phyloP scores from a whole-genome alignment of 2,888 invertebrate genomes.

The Sinotaia quadrata region DNA sequence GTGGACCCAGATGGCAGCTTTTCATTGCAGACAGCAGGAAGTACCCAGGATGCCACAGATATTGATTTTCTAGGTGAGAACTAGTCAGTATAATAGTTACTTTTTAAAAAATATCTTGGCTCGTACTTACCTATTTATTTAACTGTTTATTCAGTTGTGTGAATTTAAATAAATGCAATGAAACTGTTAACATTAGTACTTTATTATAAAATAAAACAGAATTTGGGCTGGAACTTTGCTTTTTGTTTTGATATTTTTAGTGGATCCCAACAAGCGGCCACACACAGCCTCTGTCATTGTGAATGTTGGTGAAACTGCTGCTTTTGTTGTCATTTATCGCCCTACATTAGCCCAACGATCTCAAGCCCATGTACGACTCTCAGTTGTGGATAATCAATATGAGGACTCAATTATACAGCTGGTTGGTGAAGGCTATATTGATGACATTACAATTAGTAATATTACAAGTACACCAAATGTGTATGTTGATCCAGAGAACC shows the following conservation, averaged over 20 bases:
- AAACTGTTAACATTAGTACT: too few species aligned
- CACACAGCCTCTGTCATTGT: slow-evolving; percentile 70
- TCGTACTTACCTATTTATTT: too few species aligned
- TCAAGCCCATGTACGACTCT: slow-evolving; percentile 72
- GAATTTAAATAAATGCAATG: too few species aligned
- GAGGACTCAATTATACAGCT: slow-evolving; percentile 75
- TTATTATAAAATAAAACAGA: too few species aligned
- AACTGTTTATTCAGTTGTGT: too few species aligned
- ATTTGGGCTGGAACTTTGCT: too few species aligned
- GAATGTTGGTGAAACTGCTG: slow-evolving; percentile 62
- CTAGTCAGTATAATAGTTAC: slow-evolving; percentile 35
- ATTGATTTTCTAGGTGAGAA: slow-evolving; percentile 54
- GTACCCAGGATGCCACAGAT: slow-evolving; percentile 60
- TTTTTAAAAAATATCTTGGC: not conserved
- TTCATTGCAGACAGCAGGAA: slow-evolving; percentile 56
- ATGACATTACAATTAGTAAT: slow-evolving; percentile 74
- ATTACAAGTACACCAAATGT: slow-evolving; percentile 66
- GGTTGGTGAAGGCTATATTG: slow-evolving; percentile 74
- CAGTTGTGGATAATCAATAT: slow-evolving; percentile 76
- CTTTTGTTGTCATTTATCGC: slow-evolving; percentile 64
- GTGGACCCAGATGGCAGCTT: slow-evolving; percentile 69
- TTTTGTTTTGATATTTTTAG: too few species aligned
- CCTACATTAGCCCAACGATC: slow-evolving; percentile 64
- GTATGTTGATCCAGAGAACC: slow-evolving; percentile 51
- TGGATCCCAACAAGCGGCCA: slow-evolving; percentile 52